Base-by-base conservation (phyloP, 2,797 vertebrate genomes). In the Gallinago nigripennis region DNA sequence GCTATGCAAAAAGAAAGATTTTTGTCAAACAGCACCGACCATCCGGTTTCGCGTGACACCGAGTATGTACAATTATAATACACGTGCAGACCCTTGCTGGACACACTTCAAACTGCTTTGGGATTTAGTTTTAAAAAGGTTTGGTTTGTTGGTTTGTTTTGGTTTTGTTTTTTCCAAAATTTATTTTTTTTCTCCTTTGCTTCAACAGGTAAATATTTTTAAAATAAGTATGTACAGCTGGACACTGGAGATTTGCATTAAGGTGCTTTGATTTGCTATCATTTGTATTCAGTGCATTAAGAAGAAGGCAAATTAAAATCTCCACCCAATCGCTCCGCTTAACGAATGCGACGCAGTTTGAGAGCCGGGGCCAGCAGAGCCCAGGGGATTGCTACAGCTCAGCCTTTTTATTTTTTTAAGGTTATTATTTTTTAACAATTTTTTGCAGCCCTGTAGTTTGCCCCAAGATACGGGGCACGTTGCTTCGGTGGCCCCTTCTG, bases 241-340 rank as follows among this genome's bases (percentile, higher is more conserved):
- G 93, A 69, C 78, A 24, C 45, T 21, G 90, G 83, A 51, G 92
- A 60, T 39, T 73, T 27, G 92, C 90, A 17, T 86, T 97, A 97
- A 97, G 97, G 97, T 97, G 97, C 97, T 97, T 97, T 60, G 11
- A 63, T 88, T 79, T 61, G 31, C 82, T 24, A 17, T 82, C 16
- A 6, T 69, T 70, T 71, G 65, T 73, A 12, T 81, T 97, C 97
- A 98, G 97, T 98, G 97, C 94, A 92, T 95, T 72, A 81, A 92
- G 90, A 96, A 90, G 92, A 46, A 8, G 68, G 88, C 88, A 88
- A 93, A 90, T 94, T 69, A n/a, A 78, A 30, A 58, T 46, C 83
- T 91, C 51, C 14, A 16, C 87, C 94, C 17, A 70, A 95, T 91
- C 41, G 16, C 61, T 83, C 61, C 1, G 2, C 4, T n/a, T 72